phyloP scores from a whole-genome alignment of 2,113 vertebrate species.

The Percopsis transmontana region DNA sequence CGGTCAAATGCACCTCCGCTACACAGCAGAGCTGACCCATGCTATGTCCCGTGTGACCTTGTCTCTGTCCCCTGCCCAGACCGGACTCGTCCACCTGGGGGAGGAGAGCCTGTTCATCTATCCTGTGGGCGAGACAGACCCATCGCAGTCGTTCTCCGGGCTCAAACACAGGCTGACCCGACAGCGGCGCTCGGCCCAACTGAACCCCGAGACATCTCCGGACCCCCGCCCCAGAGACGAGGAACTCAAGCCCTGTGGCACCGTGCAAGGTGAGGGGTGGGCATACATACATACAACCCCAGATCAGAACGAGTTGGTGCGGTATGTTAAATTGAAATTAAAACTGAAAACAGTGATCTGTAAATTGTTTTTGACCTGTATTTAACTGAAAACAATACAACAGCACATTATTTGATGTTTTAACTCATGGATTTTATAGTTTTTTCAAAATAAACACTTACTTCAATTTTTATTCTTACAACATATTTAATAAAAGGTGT shows the following conservation, averaged over 20 bases:
- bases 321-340: background rate
- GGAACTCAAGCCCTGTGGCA: slow-evolving; percentile 71
- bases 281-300: background rate
- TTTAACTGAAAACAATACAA: too few species aligned
- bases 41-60: slow-evolving; percentile 4
- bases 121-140: slow-evolving; percentile 73
- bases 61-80: slow-evolving; percentile 71
- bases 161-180: slow-evolving; percentile 82
- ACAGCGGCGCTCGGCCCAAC: slow-evolving; percentile 62
- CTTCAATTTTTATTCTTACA: background rate
- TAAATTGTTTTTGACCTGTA: background rate
- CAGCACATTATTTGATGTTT: too few species aligned
- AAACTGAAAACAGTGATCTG: background rate
- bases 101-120: slow-evolving; percentile 86
- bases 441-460: too few species aligned
- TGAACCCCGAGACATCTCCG: slow-evolving; percentile 1
- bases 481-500: too few species aligned
- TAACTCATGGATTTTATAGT: too few species aligned
- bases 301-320: background rate
- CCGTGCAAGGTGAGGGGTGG: slow-evolving; percentile 83
- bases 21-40: too few species aligned
- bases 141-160: slow-evolving; percentile 75
- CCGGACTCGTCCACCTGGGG: slow-evolving; percentile 86
- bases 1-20: background rate
- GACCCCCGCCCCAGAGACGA: background rate